These are phyloP conservation scores for Melanchra persicariae DNA, from an alignment of 2,888 invertebrate species.

Conservation along the genomic window DNA sequence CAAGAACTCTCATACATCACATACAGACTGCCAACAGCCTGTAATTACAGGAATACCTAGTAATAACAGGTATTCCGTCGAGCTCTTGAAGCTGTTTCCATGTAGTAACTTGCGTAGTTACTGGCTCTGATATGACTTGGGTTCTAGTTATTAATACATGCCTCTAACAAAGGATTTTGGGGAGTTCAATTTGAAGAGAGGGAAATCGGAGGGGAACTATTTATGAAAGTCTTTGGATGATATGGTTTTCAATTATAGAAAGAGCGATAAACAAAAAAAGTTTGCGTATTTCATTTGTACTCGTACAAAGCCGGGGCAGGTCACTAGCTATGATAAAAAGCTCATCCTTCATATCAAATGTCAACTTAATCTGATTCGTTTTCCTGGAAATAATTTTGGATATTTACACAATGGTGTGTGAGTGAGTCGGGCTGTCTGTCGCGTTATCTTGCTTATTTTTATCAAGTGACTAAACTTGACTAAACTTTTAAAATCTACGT, in stretches of 20 bases:
- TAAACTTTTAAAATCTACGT: background rate
- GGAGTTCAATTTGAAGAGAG: no score
- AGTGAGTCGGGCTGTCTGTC: background rate
- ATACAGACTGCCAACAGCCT: background rate
- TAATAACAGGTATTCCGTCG: constrained; percentile 34
- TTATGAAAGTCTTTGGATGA: no score
- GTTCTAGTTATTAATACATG: background rate
- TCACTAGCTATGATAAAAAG: background rate
- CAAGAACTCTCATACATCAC: background rate
- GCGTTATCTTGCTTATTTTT: background rate
- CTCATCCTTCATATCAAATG: background rate
- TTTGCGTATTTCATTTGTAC: no score
- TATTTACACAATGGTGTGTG: background rate
- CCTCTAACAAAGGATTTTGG: no score
- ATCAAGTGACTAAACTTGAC: background rate
- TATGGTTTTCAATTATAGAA: no score
- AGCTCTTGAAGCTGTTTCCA: constrained; percentile 12
- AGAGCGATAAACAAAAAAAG: no score
- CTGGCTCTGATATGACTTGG: no score
- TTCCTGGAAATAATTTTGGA: background rate
- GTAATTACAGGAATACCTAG: constrained; percentile 23
- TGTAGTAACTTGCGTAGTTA: background rate
- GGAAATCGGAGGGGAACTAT: no score
- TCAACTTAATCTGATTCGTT: background rate
- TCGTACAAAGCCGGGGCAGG: background rate